These are phyloP conservation scores for Tetranychus urticae DNA, from an alignment of 1,140 invertebrate species.

Conservation along the genomic window DNA sequence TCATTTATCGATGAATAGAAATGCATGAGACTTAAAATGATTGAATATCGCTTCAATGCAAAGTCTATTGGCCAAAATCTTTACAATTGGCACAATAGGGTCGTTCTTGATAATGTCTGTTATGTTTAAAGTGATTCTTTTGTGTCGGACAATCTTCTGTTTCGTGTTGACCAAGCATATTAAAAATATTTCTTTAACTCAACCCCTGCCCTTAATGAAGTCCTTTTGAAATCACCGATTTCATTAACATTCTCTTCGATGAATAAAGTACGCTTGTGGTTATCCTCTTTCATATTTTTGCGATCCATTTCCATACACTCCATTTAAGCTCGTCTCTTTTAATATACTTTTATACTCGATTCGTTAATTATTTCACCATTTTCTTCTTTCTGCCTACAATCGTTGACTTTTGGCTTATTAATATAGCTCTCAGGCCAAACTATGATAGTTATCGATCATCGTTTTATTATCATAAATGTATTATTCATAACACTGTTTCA, in stretches of 20 bases:
- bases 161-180: too few species aligned
- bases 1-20: too few species aligned
- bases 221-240: background rate
- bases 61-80: slow-evolving; percentile 54
- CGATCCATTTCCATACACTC: background rate
- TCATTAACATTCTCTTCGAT: background rate
- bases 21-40: slow-evolving; percentile 26
- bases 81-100: slow-evolving; percentile 82
- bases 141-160: slow-evolving; percentile 82
- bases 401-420: too few species aligned
- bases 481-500: too few species aligned
- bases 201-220: too few species aligned
- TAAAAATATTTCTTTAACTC: too few species aligned
- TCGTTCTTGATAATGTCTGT: slow-evolving; percentile 29
- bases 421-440: too few species aligned
- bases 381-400: too few species aligned
- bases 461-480: background rate
- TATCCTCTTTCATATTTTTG: background rate
- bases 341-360: background rate
- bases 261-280: background rate
- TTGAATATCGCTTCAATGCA: slow-evolving; percentile 52
- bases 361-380: slow-evolving; percentile 4
- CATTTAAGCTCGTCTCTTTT: background rate
- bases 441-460: too few species aligned
- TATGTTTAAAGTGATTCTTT: slow-evolving; percentile 22